Evolutionary conservation across 2,797 vertebrate species (phyloP), one percentile per base, ranked within the genome.

Genomic region (Spondyliosoma cantharus): DNA sequence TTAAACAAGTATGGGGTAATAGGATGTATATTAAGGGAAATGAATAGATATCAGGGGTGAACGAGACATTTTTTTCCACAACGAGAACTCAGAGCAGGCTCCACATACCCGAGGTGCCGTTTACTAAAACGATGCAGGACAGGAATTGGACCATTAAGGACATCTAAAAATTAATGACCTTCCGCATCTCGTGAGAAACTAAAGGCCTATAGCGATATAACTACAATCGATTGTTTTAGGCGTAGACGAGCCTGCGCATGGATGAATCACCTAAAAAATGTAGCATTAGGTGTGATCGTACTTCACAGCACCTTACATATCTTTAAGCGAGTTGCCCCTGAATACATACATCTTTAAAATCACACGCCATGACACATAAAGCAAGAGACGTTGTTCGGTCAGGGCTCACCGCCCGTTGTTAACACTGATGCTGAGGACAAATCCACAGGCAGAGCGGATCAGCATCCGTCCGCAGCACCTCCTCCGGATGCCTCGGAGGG

Each of bases 391-490:
- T 43, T 76, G 6, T 70, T 65, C 54, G 29, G 54, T 53, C 58
- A 72, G 72, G 77, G 66, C 86, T 76, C 71, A 62, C 58, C 71
- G 77, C 80, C 80, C 85, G 81, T 56, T 81, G 78, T 78, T 73
- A 70, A 62, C 68, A 20, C 19, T 43, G 87, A 92, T 84, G 85
- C 81, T 77, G 71, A 78, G 76, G 79, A 85, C 77, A 76, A 54
- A 83, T 80, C 80, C 77, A 75, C 84, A 57, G 70, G 54, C 79
- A 15, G 61, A 65, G 63, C 83, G 43, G 61, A 86, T 71, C 88
- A 90, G 89, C 87, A 87, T 87, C 91, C 80, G 16, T 75, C 56
- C 80, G n/a, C 61, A 56, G 25, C 72, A 79, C 70, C 85, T 72
- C 67, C n/a, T 72, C 67, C n/a, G 63, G 80, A 45, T 68, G 75